phyloP scores from a whole-genome alignment of 2,797 vertebrate species.

The Sebastes wilsoni region DNA sequence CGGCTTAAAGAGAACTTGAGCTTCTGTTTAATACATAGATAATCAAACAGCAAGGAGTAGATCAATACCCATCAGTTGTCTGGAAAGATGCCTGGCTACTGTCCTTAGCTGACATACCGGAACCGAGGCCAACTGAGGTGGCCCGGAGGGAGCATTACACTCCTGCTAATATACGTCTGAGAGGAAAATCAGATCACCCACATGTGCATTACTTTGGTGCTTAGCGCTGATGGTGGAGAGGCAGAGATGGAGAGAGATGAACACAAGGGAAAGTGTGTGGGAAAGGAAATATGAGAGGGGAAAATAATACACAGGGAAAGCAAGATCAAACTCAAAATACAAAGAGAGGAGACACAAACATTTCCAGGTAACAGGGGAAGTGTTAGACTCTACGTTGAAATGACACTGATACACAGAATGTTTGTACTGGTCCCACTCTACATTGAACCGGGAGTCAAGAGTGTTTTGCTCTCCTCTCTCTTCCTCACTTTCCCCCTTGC shows the following conservation, averaged over 20 bases:
- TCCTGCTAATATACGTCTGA: constrained; percentile 49
- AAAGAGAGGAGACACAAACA: constrained; percentile 11
- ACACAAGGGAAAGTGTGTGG: constrained; percentile 28
- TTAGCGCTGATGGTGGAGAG: constrained; percentile 22
- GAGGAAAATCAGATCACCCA: constrained; percentile 45
- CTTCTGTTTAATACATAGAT: constrained; percentile 38
- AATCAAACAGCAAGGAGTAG: constrained; percentile 50
- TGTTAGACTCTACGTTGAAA: not conserved
- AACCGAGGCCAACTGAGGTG: constrained; percentile 37
- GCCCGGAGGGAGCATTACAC: constrained; percentile 41
- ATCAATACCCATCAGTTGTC: constrained; percentile 65
- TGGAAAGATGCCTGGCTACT: constrained; percentile 33
- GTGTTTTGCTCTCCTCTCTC: constrained; percentile 17
- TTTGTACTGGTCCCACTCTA: constrained; percentile 41
- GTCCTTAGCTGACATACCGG: constrained; percentile 43
- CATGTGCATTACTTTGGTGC: constrained; percentile 44
- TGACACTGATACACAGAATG: constrained; percentile 26
- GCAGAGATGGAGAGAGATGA: constrained; percentile 14
- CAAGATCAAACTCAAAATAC: not conserved
- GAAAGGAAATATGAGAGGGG: constrained; percentile 46
- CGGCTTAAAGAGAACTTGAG: constrained; percentile 6
- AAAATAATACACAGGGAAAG: constrained; percentile 11
- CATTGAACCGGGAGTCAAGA: constrained; percentile 30
- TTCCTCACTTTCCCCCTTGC: constrained; percentile 23
- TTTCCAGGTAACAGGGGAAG: constrained; percentile 11